Evolutionary conservation across 2,888 invertebrate species (phyloP), one percentile per base, ranked within the genome.

Genomic region (Meloe dianella): DNA sequence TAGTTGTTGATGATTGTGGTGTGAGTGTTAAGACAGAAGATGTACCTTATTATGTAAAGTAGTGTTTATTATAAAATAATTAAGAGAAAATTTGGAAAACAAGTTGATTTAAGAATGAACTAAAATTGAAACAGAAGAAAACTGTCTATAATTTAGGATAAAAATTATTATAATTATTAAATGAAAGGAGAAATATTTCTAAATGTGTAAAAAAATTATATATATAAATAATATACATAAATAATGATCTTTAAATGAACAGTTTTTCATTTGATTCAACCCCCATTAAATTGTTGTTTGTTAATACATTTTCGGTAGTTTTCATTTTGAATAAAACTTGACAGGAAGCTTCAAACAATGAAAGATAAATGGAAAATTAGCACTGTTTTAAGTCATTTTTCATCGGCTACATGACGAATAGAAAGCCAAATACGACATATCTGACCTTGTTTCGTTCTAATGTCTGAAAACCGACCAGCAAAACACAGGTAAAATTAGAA

Each of bases 21-120:
- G 81, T 79, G 80, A 79, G 78, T 79, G 79, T 77, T 74, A 41
- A 81, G 81, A 80, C 81, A 81, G 78, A 79, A 79, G 75, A 80
- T 82, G 82, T 83, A 83, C 82, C 82, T 83, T 82, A 83, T 80
- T 79, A 79, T 83, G 83, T 83, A 83, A 82, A 83, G 81, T 83
- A 83, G 82, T 78, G 78, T 80, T 81, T 78, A 79, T 72, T 71
- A 51, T n/a, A 63, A 59, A 54, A 20, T 41, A 32, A 54, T 47
- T 41, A 12, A 35, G 17, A 58, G 30, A 27, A 57, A 27, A 57
- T n/a, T n/a, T 17, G 17, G 17, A 35, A 8, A 30, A 5, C 51
- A 7, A 54, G 22, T 54, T 12, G 22, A 17, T 54, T 57, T 14
- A 24, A 57, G 57, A 58, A 12, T 2, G 27, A 57, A 22, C 2